These are phyloP conservation scores for Pseudachorutes palmiensis DNA, from an alignment of 1,140 invertebrate genomes.

Conservation along the genomic window DNA sequence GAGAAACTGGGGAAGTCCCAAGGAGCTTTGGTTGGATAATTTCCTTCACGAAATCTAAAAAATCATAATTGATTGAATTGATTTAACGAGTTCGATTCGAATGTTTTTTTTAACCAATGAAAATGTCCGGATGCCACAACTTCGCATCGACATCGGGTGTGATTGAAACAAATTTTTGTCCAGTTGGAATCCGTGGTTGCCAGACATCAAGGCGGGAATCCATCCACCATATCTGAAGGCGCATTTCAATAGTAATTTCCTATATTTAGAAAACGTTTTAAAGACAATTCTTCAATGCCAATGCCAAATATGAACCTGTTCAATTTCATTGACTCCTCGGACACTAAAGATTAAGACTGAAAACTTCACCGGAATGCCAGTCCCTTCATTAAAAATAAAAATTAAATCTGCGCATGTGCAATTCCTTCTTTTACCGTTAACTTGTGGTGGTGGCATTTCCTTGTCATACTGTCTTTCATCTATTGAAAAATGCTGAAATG, in stretches of 20 bases:
- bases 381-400: neutral
- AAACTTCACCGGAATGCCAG: neutral
- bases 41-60: neutral
- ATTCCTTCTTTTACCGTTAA: neutral
- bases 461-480: neutral
- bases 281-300: no score
- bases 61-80: neutral
- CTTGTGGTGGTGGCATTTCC: neutral
- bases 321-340: conserved; percentile 4
- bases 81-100: neutral
- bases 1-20: neutral
- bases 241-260: conserved; percentile 11
- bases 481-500: neutral
- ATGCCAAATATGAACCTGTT: neutral
- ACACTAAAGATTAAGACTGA: neutral
- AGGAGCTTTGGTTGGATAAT: neutral
- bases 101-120: neutral
- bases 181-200: neutral
- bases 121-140: conserved; percentile 2
- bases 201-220: neutral
- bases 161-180: neutral
- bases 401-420: neutral
- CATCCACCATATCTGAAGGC: neutral
- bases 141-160: neutral
- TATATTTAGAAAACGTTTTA: neutral